These are phyloP conservation scores for Gadus macrocephalus DNA, from an alignment of 2,113 vertebrate species.

Conservation along the genomic window DNA sequence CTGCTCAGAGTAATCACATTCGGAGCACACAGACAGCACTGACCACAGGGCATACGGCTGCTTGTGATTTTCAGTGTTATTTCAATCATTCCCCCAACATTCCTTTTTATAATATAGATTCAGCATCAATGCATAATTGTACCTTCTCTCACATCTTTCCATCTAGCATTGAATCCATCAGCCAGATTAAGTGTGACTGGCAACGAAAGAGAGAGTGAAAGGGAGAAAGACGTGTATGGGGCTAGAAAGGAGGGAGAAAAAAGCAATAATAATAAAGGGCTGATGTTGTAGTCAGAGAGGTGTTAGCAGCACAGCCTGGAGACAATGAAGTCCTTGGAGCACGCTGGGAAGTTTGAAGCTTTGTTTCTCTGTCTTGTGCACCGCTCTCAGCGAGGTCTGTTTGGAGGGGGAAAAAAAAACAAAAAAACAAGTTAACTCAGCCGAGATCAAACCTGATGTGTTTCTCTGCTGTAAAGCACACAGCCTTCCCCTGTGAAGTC, in stretches of 20 bases:
- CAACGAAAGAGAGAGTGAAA: conserved; percentile 14
- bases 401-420: background rate
- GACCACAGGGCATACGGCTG: conserved; percentile 46
- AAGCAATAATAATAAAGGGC: conserved; percentile 21
- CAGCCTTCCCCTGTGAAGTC: conserved; percentile 9
- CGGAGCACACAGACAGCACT: conserved; percentile 49
- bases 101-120: too few relatives aligned
- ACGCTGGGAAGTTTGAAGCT: conserved; percentile 39
- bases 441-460: conserved; percentile 47
- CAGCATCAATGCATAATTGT: too few relatives aligned
- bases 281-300: conserved; percentile 27
- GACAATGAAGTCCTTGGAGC: conserved; percentile 35
- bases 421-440: conserved; percentile 21
- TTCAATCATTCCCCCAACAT: too few relatives aligned
- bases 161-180: too few relatives aligned
- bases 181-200: too few relatives aligned
- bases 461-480: conserved; percentile 41
- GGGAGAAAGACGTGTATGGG: background rate
- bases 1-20: conserved; percentile 68
- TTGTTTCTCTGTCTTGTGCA: conserved; percentile 29
- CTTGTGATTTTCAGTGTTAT: too few relatives aligned
- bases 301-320: conserved; percentile 21
- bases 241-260: conserved; percentile 10
- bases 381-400: conserved; percentile 35
- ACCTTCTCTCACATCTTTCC: too few relatives aligned